Base-by-base conservation (phyloP, 2,888 invertebrate genomes). In the Mongoloraphidia duomilia region DNA sequence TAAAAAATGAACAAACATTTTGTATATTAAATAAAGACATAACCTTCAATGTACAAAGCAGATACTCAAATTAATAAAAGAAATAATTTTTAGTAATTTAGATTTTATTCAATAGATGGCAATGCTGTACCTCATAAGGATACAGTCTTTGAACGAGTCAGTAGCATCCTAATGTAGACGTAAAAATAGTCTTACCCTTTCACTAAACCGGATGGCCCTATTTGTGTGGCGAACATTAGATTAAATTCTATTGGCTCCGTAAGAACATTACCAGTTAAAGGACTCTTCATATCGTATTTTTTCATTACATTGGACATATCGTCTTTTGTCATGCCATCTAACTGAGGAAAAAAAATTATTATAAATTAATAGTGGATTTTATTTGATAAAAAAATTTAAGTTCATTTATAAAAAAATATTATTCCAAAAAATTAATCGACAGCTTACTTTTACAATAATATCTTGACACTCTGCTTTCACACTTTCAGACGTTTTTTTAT, bases 241-340 rank as follows among this genome's bases (percentile, higher is more conserved):
- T 99, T 99, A 65, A 99, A 99, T 62, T 97, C 94, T 56, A 97
- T 85, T 0, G 98, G 96, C 58, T 95, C 94, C 1, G 89, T 81
- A 10, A 99, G 73, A 50, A 95, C 91, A 70, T 97, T 98, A 49
- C 90, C 91, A 58, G 94, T 94, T 14, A 90, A 70, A 0, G 98
- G 98, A 2, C 96, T 94, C 63, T 92, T 95, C 77, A 99, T 95
- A 50, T 84, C 75, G 65, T 83, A 97, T 63, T 89, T 85, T 52
- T 75, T 71, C 69, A 99, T 75, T n/a, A 94, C 73, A 9, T 71
- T 77, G 44, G 80, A 78, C 90, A 97, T 90, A 65, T 96, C 92
- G 57, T 80, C 78, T 65, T 90, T 88, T 51, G 76, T 86, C 83
- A 93, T 89, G 3, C 93, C 93, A 72, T 97, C 96, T 52, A 96